phyloP scores from a whole-genome alignment of 2,113 vertebrate genomes.

The Pituophis catenifer region DNA sequence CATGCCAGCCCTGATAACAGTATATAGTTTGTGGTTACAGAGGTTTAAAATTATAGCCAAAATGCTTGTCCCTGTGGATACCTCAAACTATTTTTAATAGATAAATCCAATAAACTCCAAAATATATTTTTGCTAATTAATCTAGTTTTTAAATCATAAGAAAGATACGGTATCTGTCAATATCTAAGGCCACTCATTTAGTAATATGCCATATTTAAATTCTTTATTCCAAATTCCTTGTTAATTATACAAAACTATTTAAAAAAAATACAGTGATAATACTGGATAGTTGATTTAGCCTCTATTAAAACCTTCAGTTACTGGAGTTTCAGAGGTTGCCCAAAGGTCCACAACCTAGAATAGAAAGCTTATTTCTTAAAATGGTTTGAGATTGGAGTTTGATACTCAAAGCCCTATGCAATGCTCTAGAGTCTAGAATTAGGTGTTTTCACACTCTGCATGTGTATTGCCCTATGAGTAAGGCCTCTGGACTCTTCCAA shows the following conservation, averaged over 20 bases:
- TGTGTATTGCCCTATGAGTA: background rate
- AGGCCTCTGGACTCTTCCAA: background rate
- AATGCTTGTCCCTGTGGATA: background rate
- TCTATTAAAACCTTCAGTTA: background rate
- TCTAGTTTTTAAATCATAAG: background rate
- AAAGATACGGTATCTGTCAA: background rate
- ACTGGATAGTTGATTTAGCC: background rate
- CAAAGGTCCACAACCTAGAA: background rate
- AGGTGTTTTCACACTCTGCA: background rate
- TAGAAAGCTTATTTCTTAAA: background rate
- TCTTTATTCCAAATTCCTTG: background rate
- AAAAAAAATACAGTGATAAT: background rate
- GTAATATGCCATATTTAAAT: background rate
- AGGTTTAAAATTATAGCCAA: background rate
- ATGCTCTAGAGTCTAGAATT: background rate
- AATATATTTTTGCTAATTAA: background rate
- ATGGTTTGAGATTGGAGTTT: background rate
- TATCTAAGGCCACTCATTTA: background rate
- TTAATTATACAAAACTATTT: background rate
- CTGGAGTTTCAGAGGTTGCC: background rate
- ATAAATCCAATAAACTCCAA: background rate
- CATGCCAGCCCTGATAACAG: background rate
- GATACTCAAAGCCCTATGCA: background rate
- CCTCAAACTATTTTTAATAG: background rate
- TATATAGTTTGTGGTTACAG: background rate